These are phyloP conservation scores for Chaitophorus viminalis DNA, from an alignment of 2,888 invertebrate genomes.

Conservation along the genomic window DNA sequence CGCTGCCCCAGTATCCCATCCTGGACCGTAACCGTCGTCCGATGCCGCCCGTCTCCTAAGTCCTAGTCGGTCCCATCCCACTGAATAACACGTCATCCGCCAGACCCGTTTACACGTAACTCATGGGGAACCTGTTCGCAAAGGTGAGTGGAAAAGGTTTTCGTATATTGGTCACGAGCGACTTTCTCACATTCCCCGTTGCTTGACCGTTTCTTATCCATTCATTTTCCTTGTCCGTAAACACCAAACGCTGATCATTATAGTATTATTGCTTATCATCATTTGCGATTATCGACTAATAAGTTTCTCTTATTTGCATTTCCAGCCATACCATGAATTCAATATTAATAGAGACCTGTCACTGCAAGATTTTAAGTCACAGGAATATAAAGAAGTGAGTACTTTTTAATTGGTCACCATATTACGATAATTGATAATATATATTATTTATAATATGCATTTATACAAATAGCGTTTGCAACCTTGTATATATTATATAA, in stretches of 20 bases:
- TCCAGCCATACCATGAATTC: constrained; percentile 22
- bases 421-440: no score
- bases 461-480: no score
- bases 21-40: neutral
- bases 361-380: constrained; percentile 32
- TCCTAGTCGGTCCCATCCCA: no score
- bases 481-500: no score
- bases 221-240: no score
- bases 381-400: constrained; percentile 47
- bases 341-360: constrained; percentile 19
- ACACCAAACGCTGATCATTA: no score
- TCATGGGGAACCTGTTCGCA: constrained; percentile 42
- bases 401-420: neutral
- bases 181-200: no score
- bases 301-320: neutral
- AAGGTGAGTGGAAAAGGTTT: constrained; percentile 20
- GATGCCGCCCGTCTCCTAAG: neutral
- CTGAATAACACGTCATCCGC: neutral
- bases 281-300: neutral
- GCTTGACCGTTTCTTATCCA: no score
- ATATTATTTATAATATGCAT: no score
- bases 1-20: neutral
- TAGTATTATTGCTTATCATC: no score
- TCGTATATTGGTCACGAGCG: no score
- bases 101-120: neutral